A percentile compares a stretch with the other conserved stretches of the same genome.
Conservation (phyloP, 2,888 invertebrate genomes). For the Ceriagrion tenellum region DNA sequence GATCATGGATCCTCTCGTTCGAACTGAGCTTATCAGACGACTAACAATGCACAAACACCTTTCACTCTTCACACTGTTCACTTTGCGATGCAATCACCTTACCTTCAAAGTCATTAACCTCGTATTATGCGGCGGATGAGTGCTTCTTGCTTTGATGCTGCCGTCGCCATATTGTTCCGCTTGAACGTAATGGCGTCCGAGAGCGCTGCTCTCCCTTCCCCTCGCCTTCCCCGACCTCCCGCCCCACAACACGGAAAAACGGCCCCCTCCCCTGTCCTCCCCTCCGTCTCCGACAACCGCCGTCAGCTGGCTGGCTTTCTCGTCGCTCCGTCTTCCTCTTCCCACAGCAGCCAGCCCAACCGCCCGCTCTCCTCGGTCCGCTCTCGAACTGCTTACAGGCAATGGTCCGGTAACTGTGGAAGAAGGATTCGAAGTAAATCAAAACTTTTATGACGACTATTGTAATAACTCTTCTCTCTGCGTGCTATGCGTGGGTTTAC, state of each 20-base stretch:
- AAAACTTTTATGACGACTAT: not conserved
- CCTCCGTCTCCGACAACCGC: not conserved
- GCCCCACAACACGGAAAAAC: not conserved
- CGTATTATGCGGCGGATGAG: not conserved
- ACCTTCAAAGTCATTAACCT: conserved; percentile 34
- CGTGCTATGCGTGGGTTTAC: too few species aligned
- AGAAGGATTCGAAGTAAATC: not conserved
- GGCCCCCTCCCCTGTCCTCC: not conserved
- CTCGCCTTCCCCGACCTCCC: conserved; percentile 1
- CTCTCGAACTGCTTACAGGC: conserved; percentile 28
- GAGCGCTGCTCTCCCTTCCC: not conserved
- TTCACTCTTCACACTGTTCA: conserved; percentile 40
- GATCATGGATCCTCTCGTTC: not conserved
- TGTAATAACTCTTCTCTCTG: too few species aligned
- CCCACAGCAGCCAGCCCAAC: not conserved
- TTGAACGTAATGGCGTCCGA: conserved; percentile 59
- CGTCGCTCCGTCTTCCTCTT: not conserved
- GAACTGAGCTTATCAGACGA: not conserved
- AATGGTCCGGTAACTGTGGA: conserved; percentile 28
- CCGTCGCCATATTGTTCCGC: conserved; percentile 61
- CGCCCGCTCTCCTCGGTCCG: too few species aligned
- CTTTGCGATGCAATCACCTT: not conserved
- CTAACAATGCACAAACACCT: not conserved
- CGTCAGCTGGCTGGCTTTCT: conserved; percentile 58
- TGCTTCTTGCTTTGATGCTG: conserved; percentile 29